These are phyloP conservation scores for Rhineura floridana DNA, from an alignment of 2,113 vertebrate species.

Conservation along the genomic window DNA sequence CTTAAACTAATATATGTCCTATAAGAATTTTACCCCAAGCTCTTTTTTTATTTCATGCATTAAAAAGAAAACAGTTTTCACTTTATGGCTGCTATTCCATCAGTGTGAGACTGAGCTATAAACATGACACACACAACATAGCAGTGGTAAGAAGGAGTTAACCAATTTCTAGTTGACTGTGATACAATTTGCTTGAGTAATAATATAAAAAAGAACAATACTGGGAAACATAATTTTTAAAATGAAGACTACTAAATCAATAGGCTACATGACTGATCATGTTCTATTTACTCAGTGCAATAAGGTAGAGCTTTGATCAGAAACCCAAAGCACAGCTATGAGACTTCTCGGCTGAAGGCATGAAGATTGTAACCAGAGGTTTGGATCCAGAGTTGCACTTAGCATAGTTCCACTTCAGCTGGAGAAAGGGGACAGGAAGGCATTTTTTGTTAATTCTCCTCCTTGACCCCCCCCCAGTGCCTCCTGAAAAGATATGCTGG, in stretches of 20 bases:
- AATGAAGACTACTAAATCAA: conserved; percentile 74
- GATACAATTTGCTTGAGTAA: conserved; percentile 71
- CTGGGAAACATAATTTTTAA: conserved; percentile 71
- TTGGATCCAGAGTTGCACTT: neutral
- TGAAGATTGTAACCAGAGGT: neutral
- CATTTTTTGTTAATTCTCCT: neutral
- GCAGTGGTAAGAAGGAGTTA: conserved; percentile 68
- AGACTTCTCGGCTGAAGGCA: neutral
- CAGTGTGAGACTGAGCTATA: conserved; percentile 67
- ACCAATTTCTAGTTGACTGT: conserved; percentile 63
- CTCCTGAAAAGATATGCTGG: neutral
- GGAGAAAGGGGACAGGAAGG: neutral
- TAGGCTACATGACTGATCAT: conserved; percentile 72
- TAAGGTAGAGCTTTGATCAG: conserved; percentile 5
- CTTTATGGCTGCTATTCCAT: conserved; percentile 65
- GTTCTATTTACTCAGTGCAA: conserved; percentile 11
- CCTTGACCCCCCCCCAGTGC: no score
- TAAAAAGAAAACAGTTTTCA: conserved; percentile 61
- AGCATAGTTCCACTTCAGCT: no score
- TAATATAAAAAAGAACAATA: conserved; percentile 67
- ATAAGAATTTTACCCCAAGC: conserved; percentile 10
- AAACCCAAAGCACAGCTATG: conserved; percentile 2
- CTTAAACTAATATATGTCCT: neutral
- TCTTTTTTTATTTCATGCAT: conserved; percentile 59
- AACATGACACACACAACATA: conserved; percentile 26